Base-by-base conservation (phyloP, 2,113 vertebrate species). In the Puntigrus tetrazona region DNA sequence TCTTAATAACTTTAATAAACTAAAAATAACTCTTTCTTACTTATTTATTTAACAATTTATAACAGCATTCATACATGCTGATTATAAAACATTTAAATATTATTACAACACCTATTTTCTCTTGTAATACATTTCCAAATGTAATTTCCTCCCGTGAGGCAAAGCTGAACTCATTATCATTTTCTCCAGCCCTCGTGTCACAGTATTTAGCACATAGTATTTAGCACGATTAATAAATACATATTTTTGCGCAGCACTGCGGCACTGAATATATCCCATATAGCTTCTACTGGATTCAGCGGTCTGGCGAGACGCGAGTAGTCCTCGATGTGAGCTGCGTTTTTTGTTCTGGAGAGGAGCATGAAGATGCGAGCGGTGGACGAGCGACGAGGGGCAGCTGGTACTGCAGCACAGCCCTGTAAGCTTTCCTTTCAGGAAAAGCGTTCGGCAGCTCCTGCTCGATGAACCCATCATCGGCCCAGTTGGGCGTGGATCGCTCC, bases 231-330 rank as follows among this genome's bases (percentile, higher is more conserved):
- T 61, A 8, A 65, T 18, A 31, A 4, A 20, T 20, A 52, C 16
- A 31, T 0, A 5, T 29, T 29, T 29, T 61, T 16, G 5, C 13
- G 7, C 6, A 6, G 59, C 27, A 16, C n/a, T 13, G 57, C 14
- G 14, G 7, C 61, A 34, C 7, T 7, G 16, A 67, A 20, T 9
- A n/a, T n/a, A 22, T 20, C 31, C 31, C 31, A 34, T 20, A 67
- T 20, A 18, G 5, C 57, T 86, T 96, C 95, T 95, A 99, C 98
- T 96, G 98, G 97, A 96, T 99, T 97, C 92, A 31, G 98, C 99
- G 85, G 98, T 99, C 95, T 99, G n/a, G 98, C 85, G 98, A 98
- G 87, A 99, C 97, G 0, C n/a, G 98, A 99, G 93, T 99, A 99
- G 93, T 99, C 98, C 94, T 99, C 98, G 92, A 99, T 98, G 89